Conservation (phyloP, 2,888 invertebrate species). For the Graphium colonna region DNA sequence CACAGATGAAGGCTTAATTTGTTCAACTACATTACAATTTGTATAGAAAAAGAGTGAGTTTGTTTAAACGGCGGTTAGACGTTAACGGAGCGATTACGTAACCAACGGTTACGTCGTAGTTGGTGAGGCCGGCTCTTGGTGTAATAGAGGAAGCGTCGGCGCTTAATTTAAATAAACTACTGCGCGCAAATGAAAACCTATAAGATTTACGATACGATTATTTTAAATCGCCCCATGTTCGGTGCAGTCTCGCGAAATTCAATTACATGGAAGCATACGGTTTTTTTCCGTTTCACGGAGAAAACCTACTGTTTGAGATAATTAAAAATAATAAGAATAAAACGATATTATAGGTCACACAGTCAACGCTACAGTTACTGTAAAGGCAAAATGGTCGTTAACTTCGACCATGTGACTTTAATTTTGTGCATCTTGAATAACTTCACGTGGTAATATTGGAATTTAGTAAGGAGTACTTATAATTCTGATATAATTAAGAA, state of each 20-base stretch:
- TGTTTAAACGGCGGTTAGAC: neutral
- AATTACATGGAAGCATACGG: neutral
- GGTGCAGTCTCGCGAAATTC: neutral
- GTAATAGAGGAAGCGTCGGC: constrained; percentile 13
- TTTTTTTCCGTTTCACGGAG: neutral
- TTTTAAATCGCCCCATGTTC: constrained; percentile 10
- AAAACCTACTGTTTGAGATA: neutral
- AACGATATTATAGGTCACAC: no score
- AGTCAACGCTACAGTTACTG: no score
- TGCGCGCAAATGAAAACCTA: constrained; percentile 15
- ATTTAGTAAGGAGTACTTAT: no score
- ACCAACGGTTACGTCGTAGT: neutral
- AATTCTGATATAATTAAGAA: no score
- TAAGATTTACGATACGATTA: constrained; percentile 13
- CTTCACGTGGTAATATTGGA: no score
- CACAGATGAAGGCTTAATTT: no score
- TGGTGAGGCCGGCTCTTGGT: neutral
- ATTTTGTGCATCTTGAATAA: no score
- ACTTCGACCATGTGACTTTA: no score
- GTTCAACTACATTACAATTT: no score
- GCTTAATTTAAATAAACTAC: constrained; percentile 15
- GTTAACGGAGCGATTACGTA: neutral
- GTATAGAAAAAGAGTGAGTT: no score
- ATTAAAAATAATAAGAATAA: neutral
- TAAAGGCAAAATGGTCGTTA: no score